phyloP scores from a whole-genome alignment of 2,888 invertebrate genomes.

The Cordilura impudica region DNA sequence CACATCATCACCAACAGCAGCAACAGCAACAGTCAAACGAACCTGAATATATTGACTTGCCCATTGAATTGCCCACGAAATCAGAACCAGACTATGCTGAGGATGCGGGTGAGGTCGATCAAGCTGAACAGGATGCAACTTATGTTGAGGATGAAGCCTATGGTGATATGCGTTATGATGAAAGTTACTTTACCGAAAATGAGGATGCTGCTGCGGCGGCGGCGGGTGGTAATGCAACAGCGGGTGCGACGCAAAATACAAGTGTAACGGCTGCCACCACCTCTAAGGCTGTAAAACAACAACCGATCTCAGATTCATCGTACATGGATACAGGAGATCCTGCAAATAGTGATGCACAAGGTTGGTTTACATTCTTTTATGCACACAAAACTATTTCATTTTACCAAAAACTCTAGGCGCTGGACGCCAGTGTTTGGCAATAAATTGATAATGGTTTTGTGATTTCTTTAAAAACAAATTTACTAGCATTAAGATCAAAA shows the following conservation, averaged over 20 bases:
- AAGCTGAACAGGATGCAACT: constrained; percentile 82
- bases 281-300: constrained; percentile 74
- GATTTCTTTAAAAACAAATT: constrained; percentile 1
- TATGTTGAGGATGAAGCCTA: constrained; percentile 84
- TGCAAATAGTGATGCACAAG: constrained; percentile 78
- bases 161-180: constrained; percentile 81
- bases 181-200: constrained; percentile 78
- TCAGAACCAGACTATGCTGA: constrained; percentile 84
- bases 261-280: constrained; percentile 72
- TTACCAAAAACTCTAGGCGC: constrained; percentile 50
- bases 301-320: constrained; percentile 74
- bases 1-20: constrained; percentile 58
- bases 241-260: constrained; percentile 63
- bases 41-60: constrained; percentile 78
- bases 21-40: constrained; percentile 70
- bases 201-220: constrained; percentile 72
- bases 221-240: constrained; percentile 57
- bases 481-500: constrained; percentile 23
- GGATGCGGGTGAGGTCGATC: constrained; percentile 82
- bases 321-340: constrained; percentile 77
- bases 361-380: constrained; percentile 72
- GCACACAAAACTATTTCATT: constrained; percentile 23
- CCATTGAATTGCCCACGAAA: constrained; percentile 81
- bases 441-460: constrained; percentile 40
- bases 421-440: constrained; percentile 48